These are phyloP conservation scores for Phasia obesa DNA, from an alignment of 2,888 invertebrate species.

Conservation along the genomic window DNA sequence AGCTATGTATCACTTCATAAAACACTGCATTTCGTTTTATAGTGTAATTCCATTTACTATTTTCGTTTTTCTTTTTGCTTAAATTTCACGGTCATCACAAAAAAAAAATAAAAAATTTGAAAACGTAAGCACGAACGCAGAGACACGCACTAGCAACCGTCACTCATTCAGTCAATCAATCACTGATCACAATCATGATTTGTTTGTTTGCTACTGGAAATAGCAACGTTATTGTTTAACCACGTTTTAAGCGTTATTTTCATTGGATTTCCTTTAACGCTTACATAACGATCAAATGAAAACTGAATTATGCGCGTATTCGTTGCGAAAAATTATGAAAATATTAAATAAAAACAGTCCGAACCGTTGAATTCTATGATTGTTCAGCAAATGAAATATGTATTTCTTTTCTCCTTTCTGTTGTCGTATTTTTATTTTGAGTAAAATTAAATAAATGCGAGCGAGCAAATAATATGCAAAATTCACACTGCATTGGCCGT, in stretches of 20 bases:
- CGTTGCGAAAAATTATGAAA: constrained; percentile 63
- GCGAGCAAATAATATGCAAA: constrained; percentile 30
- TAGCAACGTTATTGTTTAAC: constrained; percentile 2
- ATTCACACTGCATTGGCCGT: constrained; percentile 15
- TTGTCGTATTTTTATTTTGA: constrained; percentile 47
- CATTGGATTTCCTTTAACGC: constrained; percentile 44
- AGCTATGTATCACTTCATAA: constrained; percentile 1
- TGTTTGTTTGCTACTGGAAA: constrained; percentile 23
- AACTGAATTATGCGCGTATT: constrained; percentile 58
- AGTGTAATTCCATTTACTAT: constrained; percentile 38
- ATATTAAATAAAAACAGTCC: constrained; percentile 52
- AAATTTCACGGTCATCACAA: constrained; percentile 65
- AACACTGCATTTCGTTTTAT: constrained; percentile 47
- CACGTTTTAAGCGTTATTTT: constrained; percentile 48
- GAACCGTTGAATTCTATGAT: constrained; percentile 48
- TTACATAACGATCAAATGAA: constrained; percentile 65
- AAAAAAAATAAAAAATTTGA: not conserved
- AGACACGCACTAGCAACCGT: constrained; percentile 25
- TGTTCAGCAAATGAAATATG: constrained; percentile 62
- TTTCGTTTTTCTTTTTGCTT: constrained; percentile 56
- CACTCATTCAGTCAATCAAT: constrained; percentile 21
- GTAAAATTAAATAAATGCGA: constrained; percentile 51
- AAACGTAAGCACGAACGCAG: constrained; percentile 14
- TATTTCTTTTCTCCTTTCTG: constrained; percentile 27
- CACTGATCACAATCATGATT: constrained; percentile 32